Evolutionary conservation across 1,140 invertebrate genomes (phyloP), one percentile per base, ranked within the genome.

Genomic region (Melitaea cinxia): DNA sequence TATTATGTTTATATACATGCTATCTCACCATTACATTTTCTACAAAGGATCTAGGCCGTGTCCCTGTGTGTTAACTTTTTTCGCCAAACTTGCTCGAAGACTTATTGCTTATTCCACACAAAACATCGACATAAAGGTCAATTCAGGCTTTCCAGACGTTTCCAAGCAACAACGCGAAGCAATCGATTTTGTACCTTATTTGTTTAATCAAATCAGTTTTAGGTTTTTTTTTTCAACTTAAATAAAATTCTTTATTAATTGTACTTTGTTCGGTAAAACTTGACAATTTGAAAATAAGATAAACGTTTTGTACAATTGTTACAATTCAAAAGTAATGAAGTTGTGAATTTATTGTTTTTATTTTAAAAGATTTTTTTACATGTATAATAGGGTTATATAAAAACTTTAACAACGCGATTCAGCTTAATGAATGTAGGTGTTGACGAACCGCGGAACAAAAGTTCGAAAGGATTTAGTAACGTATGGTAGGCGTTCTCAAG

Each of bases 391-490:
- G 10, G 9, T 4, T 23, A 9, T 23, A 19, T 23, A 47, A 23
- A 47, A 56, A 56, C 12, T 56, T 56, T 37, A 37, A 56, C 42
- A 24, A 35, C 35, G 35, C 19, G 54, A 42, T 42, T 42, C 37
- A 54, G 28, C 26, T 39, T 23, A 33, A 45, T 35, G 39, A 23
- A 24, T 9, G 61, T 64, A 49, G 63, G 54, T 57, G 35, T 62
- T 50, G 60, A 71, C 56, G 70, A 69, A 69, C 62, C 70, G 50
- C 66, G 70, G 70, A 72, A 72, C 70, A 68, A 72, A 72, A 74
- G 69, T 72, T 71, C 28, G 72, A 74, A 71, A 71, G 68, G 68
- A 68, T 71, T 69, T 74, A 33, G 69, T 66, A 66, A 71, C 59
- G 65, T 72, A 45, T 60, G 55, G 64, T 70, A 68, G 72, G 72